Percentiles rank a stretch among this genome's conserved stretches.
Conservation (phyloP, 2,113 vertebrate genomes). For the Apaloderma vittatum region DNA sequence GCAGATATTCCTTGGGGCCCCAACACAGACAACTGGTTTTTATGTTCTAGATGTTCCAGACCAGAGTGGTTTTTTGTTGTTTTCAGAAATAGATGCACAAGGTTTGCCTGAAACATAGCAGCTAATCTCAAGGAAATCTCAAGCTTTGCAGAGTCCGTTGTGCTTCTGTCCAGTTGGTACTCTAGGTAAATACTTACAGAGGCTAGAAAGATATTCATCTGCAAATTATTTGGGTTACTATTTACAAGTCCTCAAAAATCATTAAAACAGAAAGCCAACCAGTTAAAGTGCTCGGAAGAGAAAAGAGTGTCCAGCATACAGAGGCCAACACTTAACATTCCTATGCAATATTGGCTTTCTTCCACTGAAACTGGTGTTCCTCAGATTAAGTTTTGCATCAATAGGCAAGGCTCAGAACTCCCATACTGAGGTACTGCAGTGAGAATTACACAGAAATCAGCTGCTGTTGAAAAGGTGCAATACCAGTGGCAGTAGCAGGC, state of each 20-base stretch:
- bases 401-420: neutral
- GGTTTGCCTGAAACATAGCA: neutral
- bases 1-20: neutral
- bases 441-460: neutral
- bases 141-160: neutral
- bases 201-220: neutral
- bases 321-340: neutral
- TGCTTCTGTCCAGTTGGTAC: neutral
- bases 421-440: neutral
- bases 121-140: neutral
- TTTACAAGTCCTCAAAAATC: neutral
- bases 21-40: neutral
- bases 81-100: neutral
- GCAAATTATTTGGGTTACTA: neutral
- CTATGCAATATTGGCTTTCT: neutral
- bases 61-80: neutral
- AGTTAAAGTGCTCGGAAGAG: neutral
- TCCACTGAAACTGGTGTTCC: neutral
- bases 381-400: neutral
- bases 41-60: neutral
- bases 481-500: neutral
- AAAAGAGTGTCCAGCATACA: rapidly evolving
- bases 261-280: neutral
- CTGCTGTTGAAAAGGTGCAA: neutral
- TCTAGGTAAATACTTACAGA: neutral